phyloP scores from a whole-genome alignment of 2,888 invertebrate genomes.

The Xylota segnis region DNA sequence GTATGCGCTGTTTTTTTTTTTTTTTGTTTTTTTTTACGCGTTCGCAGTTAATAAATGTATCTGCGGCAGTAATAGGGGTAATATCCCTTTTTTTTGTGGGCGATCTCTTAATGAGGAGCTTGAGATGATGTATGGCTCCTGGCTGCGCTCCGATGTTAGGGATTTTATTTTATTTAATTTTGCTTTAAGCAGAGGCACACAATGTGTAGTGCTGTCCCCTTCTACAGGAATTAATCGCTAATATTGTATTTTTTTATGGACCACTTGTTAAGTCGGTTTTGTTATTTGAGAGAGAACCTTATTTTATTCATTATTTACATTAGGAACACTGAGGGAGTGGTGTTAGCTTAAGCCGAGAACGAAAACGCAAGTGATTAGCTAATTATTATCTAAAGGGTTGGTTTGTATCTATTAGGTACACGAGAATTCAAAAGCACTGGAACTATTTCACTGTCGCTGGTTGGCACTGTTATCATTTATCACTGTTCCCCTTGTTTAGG shows the following conservation, averaged over 20 bases:
- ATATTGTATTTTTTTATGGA: slow-evolving; percentile 45
- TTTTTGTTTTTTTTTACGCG: slow-evolving; percentile 25
- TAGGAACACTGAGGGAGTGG: slow-evolving; percentile 22
- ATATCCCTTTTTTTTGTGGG: slow-evolving; percentile 65
- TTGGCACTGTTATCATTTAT: slow-evolving; percentile 59
- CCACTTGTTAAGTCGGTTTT: slow-evolving; percentile 69
- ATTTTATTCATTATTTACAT: slow-evolving; percentile 9
- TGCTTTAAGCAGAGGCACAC: slow-evolving; percentile 18
- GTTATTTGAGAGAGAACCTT: slow-evolving; percentile 6
- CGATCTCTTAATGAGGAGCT: slow-evolving; percentile 63
- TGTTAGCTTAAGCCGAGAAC: slow-evolving; percentile 16
- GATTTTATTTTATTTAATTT: slow-evolving; percentile 35
- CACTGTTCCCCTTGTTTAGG: slow-evolving; percentile 21
- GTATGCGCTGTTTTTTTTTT: slow-evolving; percentile 37
- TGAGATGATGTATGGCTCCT: slow-evolving; percentile 43
- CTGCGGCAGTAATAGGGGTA: slow-evolving; percentile 48
- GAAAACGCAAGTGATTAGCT: slow-evolving; percentile 59
- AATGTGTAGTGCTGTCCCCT: slow-evolving; percentile 53
- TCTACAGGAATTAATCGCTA: slow-evolving; percentile 61
- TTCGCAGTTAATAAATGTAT: slow-evolving; percentile 67
- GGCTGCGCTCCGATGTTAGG: slow-evolving; percentile 44
- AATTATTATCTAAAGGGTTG: slow-evolving; percentile 11
- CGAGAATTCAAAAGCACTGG: slow-evolving; percentile 23
- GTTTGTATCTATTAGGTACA: slow-evolving; percentile 33
- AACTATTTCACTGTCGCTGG: slow-evolving; percentile 57